Evolutionary conservation across 53 echinoderm and acorn worm species (phyloP), one percentile per base, ranked within the genome.

Genomic region (Echinometra lucunter): DNA sequence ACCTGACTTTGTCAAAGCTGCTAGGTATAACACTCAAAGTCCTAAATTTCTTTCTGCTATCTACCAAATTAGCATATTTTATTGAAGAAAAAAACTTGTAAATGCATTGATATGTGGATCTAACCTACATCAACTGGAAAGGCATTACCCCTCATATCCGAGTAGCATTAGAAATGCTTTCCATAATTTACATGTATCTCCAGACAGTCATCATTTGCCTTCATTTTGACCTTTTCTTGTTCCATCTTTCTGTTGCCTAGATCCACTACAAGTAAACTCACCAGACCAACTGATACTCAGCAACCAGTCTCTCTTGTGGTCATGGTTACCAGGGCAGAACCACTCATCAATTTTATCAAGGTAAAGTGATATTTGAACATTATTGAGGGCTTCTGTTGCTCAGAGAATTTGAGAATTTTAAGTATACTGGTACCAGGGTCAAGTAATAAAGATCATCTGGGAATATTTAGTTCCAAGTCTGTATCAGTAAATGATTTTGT

Each of bases 321-420:
- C 94, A 83, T 83, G 94, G 94, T 94, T 80, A 94, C 94, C 27
- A 37, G 85, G 17, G 94, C 94, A 35, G 94, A 94, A 27, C 80
- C 94, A 0, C 94, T 94, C 44, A 63, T 94, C 63, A 94, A 94
- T 60, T 94, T 83, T 58, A 94, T 94, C 87, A 94, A 94, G 94
- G 94, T 94, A 94, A 88, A 34, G 34, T 6, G 37, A 78, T 23
- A 21, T 38, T 19, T 85, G 8, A 35, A 35, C 32, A 35, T 78
- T 42, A 78, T 35, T 69, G 12, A 69, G 32, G 69, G 32, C 69
- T 32, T 30, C 32, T 69, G 60, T 69, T 28, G 69, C 11, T 69
- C 6, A 32, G 69, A 69, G 69, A 32, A 25, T 34, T 32, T 34
- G 69, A 12, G 34, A 58, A 18, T 6, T 49, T 49, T 49, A 49